A percentile compares a stretch with the other conserved stretches of the same genome.
These are phyloP conservation scores for Gastrophryne carolinensis DNA, from an alignment of 2,797 vertebrate species.

Conservation along the genomic window DNA sequence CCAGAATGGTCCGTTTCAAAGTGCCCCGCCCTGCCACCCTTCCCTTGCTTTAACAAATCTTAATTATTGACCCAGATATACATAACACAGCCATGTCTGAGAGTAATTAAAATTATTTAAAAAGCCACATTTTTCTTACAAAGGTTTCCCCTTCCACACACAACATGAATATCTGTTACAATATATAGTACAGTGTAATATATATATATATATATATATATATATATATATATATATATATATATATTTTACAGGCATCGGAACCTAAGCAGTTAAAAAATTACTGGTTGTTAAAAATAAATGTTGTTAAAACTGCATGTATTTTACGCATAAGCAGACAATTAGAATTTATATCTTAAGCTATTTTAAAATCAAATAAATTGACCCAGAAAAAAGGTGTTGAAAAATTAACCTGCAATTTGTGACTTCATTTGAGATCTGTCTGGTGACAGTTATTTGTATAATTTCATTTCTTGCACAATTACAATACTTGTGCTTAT, in stretches of 20 bases:
- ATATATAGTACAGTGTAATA: too few relatives aligned
- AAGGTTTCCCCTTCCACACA: neutral
- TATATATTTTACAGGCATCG: neutral
- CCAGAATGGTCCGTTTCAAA: too few relatives aligned
- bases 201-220: too few relatives aligned
- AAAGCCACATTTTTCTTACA: neutral
- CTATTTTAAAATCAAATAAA: conserved; percentile 51
- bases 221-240: too few relatives aligned
- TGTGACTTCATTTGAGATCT: conserved; percentile 48
- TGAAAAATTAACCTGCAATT: conserved; percentile 48
- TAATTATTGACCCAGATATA: too few relatives aligned
- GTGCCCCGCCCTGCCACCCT: too few relatives aligned
- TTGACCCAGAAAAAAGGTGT: conserved; percentile 42
- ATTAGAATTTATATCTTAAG: conserved; percentile 48
- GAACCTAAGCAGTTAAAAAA: conserved; percentile 39
- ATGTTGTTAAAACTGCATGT: conserved; percentile 38
- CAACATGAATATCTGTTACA: neutral
- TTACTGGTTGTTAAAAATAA: conserved; percentile 40
- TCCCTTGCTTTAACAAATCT: too few relatives aligned
- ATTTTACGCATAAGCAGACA: conserved; percentile 45
- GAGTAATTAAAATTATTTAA: neutral
- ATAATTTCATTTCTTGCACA: conserved; percentile 50
- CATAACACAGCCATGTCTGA: neutral
- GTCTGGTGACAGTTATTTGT: conserved; percentile 51
- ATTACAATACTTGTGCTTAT: conserved; percentile 51